Conservation (phyloP, 2,113 vertebrate genomes). For the Galeopterus variegatus region DNA sequence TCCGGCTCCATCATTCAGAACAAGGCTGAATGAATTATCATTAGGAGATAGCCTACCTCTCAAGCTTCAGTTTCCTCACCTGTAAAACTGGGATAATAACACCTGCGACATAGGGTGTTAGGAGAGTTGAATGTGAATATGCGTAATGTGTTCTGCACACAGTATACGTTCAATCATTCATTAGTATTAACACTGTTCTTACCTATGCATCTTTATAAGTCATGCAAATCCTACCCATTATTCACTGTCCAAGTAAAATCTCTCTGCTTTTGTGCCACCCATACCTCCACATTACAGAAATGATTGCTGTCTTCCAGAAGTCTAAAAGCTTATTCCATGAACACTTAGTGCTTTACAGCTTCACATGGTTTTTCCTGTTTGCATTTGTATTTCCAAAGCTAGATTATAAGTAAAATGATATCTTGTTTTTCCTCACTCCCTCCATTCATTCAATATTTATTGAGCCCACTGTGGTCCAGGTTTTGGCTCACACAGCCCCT, state of each 20-base stretch:
- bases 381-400: background rate
- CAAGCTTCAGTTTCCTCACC: background rate
- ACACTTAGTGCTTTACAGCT: background rate
- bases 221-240: background rate
- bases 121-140: background rate
- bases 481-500: background rate
- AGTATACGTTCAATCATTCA: background rate
- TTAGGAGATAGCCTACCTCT: background rate
- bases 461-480: background rate
- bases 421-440: background rate
- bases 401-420: background rate
- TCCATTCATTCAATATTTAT: background rate
- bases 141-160: background rate
- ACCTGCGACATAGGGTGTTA: no score
- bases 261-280: background rate
- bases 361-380: background rate
- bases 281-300: background rate
- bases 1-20: background rate
- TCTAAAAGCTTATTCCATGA: background rate
- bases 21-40: no score
- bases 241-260: background rate
- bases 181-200: background rate
- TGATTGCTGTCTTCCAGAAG: background rate
- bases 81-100: background rate
- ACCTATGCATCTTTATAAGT: background rate